Conservation (phyloP, 2,113 vertebrate species). For the Oryctolagus cuniculus region DNA sequence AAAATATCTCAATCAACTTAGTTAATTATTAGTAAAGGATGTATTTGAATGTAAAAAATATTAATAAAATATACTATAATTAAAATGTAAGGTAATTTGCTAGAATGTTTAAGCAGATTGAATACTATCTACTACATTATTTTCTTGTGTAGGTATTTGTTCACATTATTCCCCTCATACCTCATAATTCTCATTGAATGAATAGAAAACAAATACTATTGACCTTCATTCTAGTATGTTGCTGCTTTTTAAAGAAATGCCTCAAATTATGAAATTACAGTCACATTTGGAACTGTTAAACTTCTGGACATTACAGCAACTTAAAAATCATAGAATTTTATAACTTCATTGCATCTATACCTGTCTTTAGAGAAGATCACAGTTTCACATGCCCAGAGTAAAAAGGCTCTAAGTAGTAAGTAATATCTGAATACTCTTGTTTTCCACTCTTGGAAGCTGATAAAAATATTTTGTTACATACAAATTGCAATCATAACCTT, state of each 20-base stretch:
- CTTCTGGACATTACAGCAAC: slow-evolving; percentile 8
- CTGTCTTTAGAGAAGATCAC: neutral
- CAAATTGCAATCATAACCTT: neutral
- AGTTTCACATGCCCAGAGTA: slow-evolving; percentile 17
- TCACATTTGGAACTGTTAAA: slow-evolving; percentile 43
- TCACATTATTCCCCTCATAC: neutral
- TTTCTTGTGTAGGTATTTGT: slow-evolving; percentile 13
- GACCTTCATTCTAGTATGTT: neutral
- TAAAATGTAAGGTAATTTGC: neutral
- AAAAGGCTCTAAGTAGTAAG: neutral
- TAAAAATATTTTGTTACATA: neutral
- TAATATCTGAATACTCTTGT: neutral
- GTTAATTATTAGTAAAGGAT: neutral
- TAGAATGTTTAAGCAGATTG: neutral
- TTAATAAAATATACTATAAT: neutral
- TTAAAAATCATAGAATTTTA: slow-evolving; percentile 32
- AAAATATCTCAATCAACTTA: neutral
- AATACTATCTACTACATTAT: slow-evolving; percentile 14
- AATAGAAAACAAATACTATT: slow-evolving; percentile 15
- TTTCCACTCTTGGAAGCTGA: neutral
- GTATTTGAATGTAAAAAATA: neutral
- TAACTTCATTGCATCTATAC: neutral
- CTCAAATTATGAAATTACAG: slow-evolving; percentile 52
- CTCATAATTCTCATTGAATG: neutral
- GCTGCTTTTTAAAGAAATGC: neutral